Evolutionary conservation across 1,140 invertebrate genomes (phyloP), one percentile per base, ranked within the genome.

Genomic region (Pissodes strobi): DNA sequence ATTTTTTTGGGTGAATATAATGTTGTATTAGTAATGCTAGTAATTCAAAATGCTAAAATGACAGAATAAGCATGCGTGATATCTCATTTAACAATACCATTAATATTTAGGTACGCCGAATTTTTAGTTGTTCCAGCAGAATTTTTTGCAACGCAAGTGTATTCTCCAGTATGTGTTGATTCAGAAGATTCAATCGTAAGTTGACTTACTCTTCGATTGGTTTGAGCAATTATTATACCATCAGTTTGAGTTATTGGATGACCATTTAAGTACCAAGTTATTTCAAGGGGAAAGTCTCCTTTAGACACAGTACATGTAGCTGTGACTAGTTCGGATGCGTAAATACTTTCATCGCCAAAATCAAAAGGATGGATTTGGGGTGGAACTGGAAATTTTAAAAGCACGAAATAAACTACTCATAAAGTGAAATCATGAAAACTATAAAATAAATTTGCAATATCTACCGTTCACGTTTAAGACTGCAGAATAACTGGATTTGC

Each of bases 311-410:
- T 82, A 74, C 88, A 90, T 58, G 82, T 82, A 70, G 83, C 79
- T 34, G 81, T 83, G 21, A 84, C 83, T 55, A 84, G 83, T 69
- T 90, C 87, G 25, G 87, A 87, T 57, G 84, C 83, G 76, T 88
- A 88, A 15, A 88, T 81, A 25, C 85, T 82, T 41, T 88, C 85
- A 61, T 89, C 86, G 17, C 87, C 87, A 71, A 90, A 90, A 45
- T 82, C 79, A 76, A 91, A 90, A 49, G 87, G 88, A 79, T 86
- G 83, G 67, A 91, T 87, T 80, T 87, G 84, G 19, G 89, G 89
- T 57, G 87, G 73, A 52, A 86, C 85, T 87, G 73, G n/a, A 79
- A 76, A 61, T 13, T 6, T 34, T 4, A 37, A 38, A 37, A 23
- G 13, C 15, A 45, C 9, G 9, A 45, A 45, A 45, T 2, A 27